A percentile compares a stretch with the other conserved stretches of the same genome.
These are phyloP conservation scores for Salarias fasciatus DNA, from an alignment of 2,797 vertebrate species.

Conservation along the genomic window DNA sequence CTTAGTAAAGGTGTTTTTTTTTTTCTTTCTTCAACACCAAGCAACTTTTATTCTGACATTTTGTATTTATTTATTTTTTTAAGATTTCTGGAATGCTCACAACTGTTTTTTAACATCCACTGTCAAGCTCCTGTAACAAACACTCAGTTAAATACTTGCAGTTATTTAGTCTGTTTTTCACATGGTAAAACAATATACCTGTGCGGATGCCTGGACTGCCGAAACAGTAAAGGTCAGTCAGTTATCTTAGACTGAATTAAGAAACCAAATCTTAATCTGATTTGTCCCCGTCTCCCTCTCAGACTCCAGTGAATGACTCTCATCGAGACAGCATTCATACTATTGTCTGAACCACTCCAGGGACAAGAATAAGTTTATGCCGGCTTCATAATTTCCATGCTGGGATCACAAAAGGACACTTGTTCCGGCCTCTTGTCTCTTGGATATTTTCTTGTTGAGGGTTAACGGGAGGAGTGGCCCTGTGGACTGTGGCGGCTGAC, in stretches of 20 bases:
- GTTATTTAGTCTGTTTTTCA: conserved; percentile 1
- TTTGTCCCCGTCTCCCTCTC: conserved; percentile 43
- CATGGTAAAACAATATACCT: neutral
- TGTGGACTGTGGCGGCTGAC: conserved; percentile 68
- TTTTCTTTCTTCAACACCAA: too few relatives aligned
- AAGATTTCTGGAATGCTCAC: too few relatives aligned
- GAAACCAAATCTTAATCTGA: conserved; percentile 40
- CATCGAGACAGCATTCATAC: conserved; percentile 52
- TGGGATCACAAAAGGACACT: conserved; percentile 70
- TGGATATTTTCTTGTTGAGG: conserved; percentile 69
- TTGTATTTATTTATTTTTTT: too few relatives aligned
- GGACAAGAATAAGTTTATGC: conserved; percentile 68
- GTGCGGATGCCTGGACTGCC: neutral
- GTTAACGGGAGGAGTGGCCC: conserved; percentile 72
- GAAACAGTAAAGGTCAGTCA: neutral
- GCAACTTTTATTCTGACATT: too few relatives aligned
- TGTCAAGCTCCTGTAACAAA: too few relatives aligned
- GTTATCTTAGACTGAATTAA: conserved; percentile 18
- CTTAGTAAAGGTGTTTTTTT: neutral
- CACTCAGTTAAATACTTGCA: too few relatives aligned
- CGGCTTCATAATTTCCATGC: conserved; percentile 65
- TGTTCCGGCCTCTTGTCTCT: conserved; percentile 71
- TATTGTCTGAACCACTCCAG: conserved; percentile 60
- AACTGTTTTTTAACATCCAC: neutral
- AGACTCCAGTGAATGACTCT: conserved; percentile 39